Base-by-base conservation (phyloP, 2,797 vertebrate species). In the Siniperca undulata region DNA sequence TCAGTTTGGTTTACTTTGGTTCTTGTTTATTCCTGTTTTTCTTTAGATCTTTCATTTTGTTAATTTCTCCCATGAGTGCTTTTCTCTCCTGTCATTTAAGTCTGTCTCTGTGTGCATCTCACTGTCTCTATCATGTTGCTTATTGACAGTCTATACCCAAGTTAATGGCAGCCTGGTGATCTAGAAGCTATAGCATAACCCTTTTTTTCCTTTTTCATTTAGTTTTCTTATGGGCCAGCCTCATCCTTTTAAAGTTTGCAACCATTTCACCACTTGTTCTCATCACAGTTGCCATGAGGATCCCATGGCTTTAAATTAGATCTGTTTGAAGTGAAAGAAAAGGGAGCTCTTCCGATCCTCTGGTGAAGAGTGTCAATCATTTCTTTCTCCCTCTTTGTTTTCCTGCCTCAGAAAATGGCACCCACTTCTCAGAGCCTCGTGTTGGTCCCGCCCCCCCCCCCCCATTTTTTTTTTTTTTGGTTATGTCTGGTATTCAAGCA, bases 401-500 rank as follows among this genome's bases (percentile, higher is more conserved):
- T 60, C 68, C 36, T 80, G 36, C 69, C 36, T 87, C 64, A 66
- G 69, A 86, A 84, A 91, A 84, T 82, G 67, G 70, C 82, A 74
- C 61, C 76, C 62, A 84, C 85, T 72, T 81, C 85, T 88, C 70
- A 38, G 74, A 87, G 67, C n/a, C 19, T 62, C 20, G 27, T 67
- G 77, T 62, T 78, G 74, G 86, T 74, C 44, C 22, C 67, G 36
- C 17, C 50, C 55, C 14, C 10, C 22, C 52, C 27, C 4, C 20
- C 55, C 14, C 3, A n/a, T 70, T 1, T 3, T 8, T 10, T 11
- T 11, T 77, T 78, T 56, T 87, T 27, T 27, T 27, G 27, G 82
- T 89, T 87, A 73, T 81, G 83, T 90, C 87, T 94, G 77, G 65
- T 66, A 62, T 74, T 83, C 56, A 70, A 79, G 80, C 74, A 11